These are phyloP conservation scores for Pollimyrus isidori DNA, from an alignment of 2,113 vertebrate species.

Conservation along the genomic window DNA sequence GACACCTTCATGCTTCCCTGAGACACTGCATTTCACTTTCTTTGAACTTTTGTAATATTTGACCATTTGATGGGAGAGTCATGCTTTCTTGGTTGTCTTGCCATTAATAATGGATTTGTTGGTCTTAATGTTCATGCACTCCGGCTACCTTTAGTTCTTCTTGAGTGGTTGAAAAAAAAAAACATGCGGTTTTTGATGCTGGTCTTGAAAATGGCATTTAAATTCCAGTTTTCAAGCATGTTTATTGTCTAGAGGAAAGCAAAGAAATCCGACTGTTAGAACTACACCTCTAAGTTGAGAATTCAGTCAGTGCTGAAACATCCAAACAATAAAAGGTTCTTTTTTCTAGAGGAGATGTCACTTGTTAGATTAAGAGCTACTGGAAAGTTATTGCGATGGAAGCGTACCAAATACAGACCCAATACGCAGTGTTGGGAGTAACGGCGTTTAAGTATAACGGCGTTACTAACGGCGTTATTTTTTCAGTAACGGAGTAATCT, in stretches of 20 bases:
- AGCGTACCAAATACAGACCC: slow-evolving; percentile 31
- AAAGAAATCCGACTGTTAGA: background rate
- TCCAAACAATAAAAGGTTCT: slow-evolving; percentile 14
- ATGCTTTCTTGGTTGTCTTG: background rate
- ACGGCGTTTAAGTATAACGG: no score
- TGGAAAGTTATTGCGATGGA: slow-evolving; percentile 26
- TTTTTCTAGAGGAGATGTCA: slow-evolving; percentile 11
- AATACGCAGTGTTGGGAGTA: no score
- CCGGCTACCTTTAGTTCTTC: background rate
- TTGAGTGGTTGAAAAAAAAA: background rate
- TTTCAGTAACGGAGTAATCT: no score
- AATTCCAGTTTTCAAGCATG: background rate
- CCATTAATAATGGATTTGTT: background rate
- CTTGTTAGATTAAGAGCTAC: slow-evolving; percentile 14
- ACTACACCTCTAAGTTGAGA: background rate
- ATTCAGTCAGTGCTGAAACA: slow-evolving; percentile 15
- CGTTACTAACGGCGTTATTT: no score
- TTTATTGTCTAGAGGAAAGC: background rate
- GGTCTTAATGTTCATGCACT: background rate
- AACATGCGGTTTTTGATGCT: background rate
- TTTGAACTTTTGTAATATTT: background rate
- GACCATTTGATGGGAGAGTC: background rate
- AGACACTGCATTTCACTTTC: background rate
- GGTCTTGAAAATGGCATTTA: background rate
- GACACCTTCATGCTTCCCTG: background rate